phyloP scores from a whole-genome alignment of 2,113 vertebrate species.

The Tor tambroides region DNA sequence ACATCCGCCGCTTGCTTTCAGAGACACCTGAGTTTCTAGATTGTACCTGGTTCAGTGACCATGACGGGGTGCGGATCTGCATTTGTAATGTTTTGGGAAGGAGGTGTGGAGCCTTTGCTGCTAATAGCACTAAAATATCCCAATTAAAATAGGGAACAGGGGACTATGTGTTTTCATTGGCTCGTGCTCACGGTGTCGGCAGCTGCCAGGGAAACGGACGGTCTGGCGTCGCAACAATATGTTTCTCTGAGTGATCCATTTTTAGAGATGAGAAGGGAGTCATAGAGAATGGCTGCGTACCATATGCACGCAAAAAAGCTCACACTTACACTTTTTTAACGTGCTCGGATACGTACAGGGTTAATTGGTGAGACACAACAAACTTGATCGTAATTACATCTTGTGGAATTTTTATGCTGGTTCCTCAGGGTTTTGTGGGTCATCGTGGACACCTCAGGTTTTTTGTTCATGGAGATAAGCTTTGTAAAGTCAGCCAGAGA shows the following conservation, averaged over 20 bases:
- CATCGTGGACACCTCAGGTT: constrained; percentile 12
- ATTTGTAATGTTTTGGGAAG: constrained; percentile 50
- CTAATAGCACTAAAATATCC: constrained; percentile 62
- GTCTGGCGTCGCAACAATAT: constrained; percentile 59
- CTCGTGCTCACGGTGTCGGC: constrained; percentile 50
- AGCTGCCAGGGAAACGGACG: constrained; percentile 56
- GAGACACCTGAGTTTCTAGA: constrained; percentile 27
- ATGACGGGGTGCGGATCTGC: constrained; percentile 30
- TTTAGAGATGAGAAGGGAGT: constrained; percentile 55
- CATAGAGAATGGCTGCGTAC: constrained; percentile 47
- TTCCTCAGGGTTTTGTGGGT: constrained; percentile 2
- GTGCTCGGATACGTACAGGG: constrained; percentile 22
- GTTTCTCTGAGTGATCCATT: constrained; percentile 57
- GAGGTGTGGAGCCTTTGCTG: constrained; percentile 41
- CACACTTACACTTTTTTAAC: constrained; percentile 42
- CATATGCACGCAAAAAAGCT: constrained; percentile 54
- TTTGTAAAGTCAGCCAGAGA: background rate
- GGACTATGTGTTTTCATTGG: constrained; percentile 64
- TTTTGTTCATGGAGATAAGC: constrained; percentile 31
- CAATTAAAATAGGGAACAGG: constrained; percentile 65
- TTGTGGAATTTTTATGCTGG: constrained; percentile 25
- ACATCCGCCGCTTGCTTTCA: background rate
- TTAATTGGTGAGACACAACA: constrained; percentile 51
- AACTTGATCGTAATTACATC: constrained; percentile 39
- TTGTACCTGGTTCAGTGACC: constrained; percentile 50